Evolutionary conservation across 2,888 invertebrate genomes (phyloP).

Genomic region (Clostera curtula): DNA sequence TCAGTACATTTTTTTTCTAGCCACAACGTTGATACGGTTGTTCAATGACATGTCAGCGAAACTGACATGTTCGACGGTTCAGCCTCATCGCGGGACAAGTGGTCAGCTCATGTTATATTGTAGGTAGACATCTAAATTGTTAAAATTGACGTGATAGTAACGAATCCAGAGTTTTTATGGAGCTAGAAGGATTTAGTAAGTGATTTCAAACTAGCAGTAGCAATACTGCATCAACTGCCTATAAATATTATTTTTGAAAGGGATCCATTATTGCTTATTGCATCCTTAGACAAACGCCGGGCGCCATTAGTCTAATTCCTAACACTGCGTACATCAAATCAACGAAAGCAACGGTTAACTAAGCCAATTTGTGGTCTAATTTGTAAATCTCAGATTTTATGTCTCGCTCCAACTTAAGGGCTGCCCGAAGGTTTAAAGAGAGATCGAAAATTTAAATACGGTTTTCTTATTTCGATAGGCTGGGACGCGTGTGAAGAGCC

Average conservation of each 20-base stretch:
- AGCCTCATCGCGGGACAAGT: constrained; percentile 30
- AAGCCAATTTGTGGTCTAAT: constrained; percentile 56
- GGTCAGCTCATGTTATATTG: constrained; percentile 12
- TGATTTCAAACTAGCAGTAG: too few species aligned
- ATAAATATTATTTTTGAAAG: too few species aligned
- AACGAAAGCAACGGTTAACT: constrained; percentile 54
- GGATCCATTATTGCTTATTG: too few species aligned
- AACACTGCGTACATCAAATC: constrained; percentile 13
- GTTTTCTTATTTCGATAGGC: constrained; percentile 48
- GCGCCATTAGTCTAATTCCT: constrained; percentile 20
- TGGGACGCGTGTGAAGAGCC: constrained; percentile 60
- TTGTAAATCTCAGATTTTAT: constrained; percentile 28
- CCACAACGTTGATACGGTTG: constrained; percentile 40
- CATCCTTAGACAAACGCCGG: background rate
- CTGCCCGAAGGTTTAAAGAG: constrained; percentile 19
- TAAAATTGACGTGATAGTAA: constrained; percentile 3
- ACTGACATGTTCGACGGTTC: constrained; percentile 42
- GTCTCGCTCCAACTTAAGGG: constrained; percentile 20
- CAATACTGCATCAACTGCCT: too few species aligned
- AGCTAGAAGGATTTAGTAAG: too few species aligned
- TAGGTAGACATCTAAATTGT: constrained; percentile 14
- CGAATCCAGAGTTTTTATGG: too few species aligned
- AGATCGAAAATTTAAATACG: constrained; percentile 21
- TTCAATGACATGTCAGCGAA: constrained; percentile 24
- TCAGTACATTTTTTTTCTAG: constrained; percentile 26